Evolutionary conservation across 2,797 vertebrate species (phyloP).

Genomic region (Coilia nasus): DNA sequence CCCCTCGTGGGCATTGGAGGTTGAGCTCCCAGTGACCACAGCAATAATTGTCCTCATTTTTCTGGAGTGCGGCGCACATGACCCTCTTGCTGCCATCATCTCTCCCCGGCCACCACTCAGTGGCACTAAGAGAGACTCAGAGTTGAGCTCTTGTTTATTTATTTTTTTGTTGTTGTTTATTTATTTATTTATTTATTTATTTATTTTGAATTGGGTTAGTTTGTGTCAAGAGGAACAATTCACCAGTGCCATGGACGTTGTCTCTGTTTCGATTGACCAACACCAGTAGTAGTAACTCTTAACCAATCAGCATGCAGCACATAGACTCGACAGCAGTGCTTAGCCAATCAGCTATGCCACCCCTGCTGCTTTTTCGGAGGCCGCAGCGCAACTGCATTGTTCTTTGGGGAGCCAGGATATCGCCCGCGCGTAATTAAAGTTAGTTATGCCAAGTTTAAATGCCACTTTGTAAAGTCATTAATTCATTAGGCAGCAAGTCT

Average conservation of each 20-base stretch:
- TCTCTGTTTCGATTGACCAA: not conserved
- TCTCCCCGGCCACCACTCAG: constrained; percentile 8
- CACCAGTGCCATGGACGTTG: not conserved
- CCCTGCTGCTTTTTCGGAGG: not conserved
- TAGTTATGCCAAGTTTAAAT: constrained; percentile 25
- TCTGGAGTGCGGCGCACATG: not conserved
- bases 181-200: not conserved
- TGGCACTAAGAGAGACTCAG: not conserved
- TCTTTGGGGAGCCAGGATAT: constrained; percentile 12
- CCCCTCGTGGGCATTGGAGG: not conserved
- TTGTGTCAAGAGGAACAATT: not conserved
- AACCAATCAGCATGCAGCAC: not conserved
- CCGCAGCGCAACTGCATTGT: constrained; percentile 12
- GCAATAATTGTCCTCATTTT: constrained; percentile 24
- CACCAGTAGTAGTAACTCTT: not conserved
- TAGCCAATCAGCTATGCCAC: not conserved
- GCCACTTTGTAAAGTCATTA: constrained; percentile 36
- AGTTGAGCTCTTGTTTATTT: not conserved
- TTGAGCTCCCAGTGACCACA: constrained; percentile 11
- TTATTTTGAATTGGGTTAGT: not conserved
- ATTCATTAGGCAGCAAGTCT: constrained; percentile 37
- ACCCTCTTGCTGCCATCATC: not conserved
- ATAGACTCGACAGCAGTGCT: not conserved
- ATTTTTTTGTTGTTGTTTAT: not conserved
- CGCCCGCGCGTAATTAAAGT: constrained; percentile 11